Percentiles rank a stretch among this genome's conserved stretches.
Evolutionary conservation across 2,797 vertebrate genomes (phyloP).

Genomic region (Myripristis murdjan): DNA sequence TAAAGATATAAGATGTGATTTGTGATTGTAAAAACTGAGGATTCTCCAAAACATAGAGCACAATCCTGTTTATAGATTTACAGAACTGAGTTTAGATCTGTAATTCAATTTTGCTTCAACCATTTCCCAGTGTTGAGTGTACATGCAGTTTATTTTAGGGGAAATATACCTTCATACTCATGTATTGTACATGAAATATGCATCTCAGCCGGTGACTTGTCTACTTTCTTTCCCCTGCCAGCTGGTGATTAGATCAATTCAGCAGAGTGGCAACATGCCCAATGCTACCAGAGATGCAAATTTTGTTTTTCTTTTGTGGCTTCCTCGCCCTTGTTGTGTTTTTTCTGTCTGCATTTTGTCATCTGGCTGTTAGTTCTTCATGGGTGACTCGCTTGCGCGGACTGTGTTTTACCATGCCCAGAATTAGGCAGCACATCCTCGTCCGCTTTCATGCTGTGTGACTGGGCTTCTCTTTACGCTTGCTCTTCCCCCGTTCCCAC

Average conservation of each 20-base stretch:
- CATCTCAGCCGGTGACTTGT: constrained; percentile 38
- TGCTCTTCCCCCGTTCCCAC: constrained; percentile 62
- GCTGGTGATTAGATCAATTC: constrained; percentile 65
- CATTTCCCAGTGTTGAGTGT: too few relatives aligned
- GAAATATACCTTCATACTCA: too few relatives aligned
- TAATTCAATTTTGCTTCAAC: too few relatives aligned
- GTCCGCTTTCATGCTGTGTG: constrained; percentile 64
- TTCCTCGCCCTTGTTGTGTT: constrained; percentile 47
- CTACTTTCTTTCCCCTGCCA: constrained; percentile 50
- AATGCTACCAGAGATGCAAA: constrained; percentile 62
- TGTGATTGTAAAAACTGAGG: too few relatives aligned
- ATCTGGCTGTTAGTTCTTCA: constrained; percentile 61
- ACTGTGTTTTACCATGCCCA: constrained; percentile 55
- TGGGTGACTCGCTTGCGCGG: constrained; percentile 60
- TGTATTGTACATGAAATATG: constrained; percentile 54
- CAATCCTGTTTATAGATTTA: too few relatives aligned
- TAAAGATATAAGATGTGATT: too few relatives aligned
- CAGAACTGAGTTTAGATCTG: too few relatives aligned
- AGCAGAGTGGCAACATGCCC: constrained; percentile 60
- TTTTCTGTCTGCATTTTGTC: constrained; percentile 62
- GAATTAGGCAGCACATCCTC: constrained; percentile 67
- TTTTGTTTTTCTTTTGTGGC: constrained; percentile 61
- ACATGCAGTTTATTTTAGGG: too few relatives aligned
- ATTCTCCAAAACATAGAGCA: too few relatives aligned
- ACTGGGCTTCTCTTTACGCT: constrained; percentile 63